A percentile compares a stretch with the other conserved stretches of the same genome.
phyloP scores from a whole-genome alignment of 1,140 invertebrate species.

The Penaeus indicus region DNA sequence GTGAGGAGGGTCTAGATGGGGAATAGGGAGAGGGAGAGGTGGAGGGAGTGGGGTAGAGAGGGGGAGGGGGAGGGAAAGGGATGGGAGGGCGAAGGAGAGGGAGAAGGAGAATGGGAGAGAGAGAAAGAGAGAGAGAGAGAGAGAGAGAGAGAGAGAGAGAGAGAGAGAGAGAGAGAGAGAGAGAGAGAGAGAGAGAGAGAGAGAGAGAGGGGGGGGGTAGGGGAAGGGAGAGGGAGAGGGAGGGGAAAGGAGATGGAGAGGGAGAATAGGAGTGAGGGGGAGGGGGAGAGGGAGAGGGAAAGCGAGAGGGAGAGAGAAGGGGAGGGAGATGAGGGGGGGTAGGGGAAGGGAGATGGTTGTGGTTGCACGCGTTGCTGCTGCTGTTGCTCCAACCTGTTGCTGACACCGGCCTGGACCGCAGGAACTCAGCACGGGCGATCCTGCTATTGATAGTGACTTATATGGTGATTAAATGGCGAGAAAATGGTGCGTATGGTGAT shows the following conservation, averaged over 20 bases:
- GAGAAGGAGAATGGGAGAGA: neutral
- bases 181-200: neutral
- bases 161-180: neutral
- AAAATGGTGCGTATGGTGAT: no score
- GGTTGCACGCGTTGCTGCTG: neutral
- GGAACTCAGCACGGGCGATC: no score
- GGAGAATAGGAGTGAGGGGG: no score
- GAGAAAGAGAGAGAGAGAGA: neutral
- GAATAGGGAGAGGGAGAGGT: no score
- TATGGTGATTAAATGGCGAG: no score
- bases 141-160: neutral
- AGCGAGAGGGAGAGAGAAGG: neutral
- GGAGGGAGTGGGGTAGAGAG: no score
- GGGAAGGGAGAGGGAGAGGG: no score
- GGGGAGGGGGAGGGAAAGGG: neutral
- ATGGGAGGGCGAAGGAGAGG: neutral
- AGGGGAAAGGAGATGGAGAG: no score
- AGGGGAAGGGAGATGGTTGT: neutral
- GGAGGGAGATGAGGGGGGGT: neutral
- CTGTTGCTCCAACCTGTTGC: no score
- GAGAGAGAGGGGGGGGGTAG: neutral
- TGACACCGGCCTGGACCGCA: no score
- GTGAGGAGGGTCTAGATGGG: no score
- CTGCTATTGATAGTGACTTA: no score
- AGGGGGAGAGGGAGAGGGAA: neutral